These are phyloP conservation scores for Etheostoma spectabile DNA, from an alignment of 2,113 vertebrate species.

Conservation along the genomic window DNA sequence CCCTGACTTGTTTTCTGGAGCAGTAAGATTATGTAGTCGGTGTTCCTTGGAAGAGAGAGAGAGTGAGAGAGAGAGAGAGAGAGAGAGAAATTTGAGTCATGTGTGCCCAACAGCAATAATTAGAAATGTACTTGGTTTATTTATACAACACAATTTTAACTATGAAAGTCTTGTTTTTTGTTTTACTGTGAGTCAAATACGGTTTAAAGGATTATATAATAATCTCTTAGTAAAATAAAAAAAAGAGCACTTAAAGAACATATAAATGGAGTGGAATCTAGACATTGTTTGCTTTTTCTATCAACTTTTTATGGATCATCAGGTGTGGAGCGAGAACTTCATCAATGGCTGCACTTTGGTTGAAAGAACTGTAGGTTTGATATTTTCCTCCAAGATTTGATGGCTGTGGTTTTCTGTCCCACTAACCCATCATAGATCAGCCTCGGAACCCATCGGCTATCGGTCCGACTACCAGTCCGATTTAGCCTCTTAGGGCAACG, in stretches of 20 bases:
- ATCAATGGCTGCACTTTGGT: constrained; percentile 4
- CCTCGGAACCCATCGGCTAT: too few species aligned
- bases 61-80: constrained; percentile 6
- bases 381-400: constrained; percentile 53
- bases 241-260: constrained; percentile 1
- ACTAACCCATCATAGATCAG: neutral
- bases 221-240: too few species aligned
- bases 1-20: constrained; percentile 6
- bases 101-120: constrained; percentile 40
- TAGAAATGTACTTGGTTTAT: constrained; percentile 40
- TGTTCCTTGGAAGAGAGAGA: neutral
- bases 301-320: constrained; percentile 26
- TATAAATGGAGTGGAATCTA: neutral
- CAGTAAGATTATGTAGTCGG: neutral
- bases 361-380: constrained; percentile 26
- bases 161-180: constrained; percentile 21
- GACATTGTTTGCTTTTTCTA: neutral
- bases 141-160: constrained; percentile 37
- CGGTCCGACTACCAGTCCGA: too few species aligned
- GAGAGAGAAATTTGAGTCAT: constrained; percentile 36
- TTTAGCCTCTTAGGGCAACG: too few species aligned
- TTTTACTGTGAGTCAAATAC: constrained; percentile 33
- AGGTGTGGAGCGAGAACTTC: constrained; percentile 12
- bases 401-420: constrained; percentile 32
- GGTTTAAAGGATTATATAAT: constrained; percentile 48